Evolutionary conservation across 1,140 invertebrate species (phyloP).

Genomic region (Drosophila triauraria): DNA sequence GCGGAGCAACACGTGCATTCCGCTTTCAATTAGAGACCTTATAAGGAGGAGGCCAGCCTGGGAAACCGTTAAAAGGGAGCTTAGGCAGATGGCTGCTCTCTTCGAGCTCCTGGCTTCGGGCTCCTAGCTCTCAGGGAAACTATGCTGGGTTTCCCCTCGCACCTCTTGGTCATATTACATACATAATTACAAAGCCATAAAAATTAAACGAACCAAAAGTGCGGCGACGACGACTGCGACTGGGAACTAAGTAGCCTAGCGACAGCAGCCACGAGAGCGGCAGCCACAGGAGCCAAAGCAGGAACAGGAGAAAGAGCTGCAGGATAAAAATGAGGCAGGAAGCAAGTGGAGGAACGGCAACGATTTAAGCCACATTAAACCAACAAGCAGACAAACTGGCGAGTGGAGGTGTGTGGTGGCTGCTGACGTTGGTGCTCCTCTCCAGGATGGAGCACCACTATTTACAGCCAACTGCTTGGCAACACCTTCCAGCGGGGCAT

Average conservation of each 20-base stretch:
- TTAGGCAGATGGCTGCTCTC: constrained; percentile 22
- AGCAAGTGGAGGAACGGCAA: constrained; percentile 39
- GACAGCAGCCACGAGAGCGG: constrained; percentile 49
- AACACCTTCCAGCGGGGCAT: constrained; percentile 47
- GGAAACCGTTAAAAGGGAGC: constrained; percentile 35
- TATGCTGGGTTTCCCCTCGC: constrained; percentile 5
- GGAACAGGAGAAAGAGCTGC: constrained; percentile 1
- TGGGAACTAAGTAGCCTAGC: constrained; percentile 71
- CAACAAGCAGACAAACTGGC: constrained; percentile 63
- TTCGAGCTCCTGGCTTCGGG: not conserved
- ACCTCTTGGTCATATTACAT: constrained; percentile 49
- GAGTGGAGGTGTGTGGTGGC: not conserved
- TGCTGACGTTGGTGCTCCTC: not conserved
- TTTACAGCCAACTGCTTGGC: constrained; percentile 59
- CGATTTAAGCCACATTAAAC: constrained; percentile 74
- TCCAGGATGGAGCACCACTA: constrained; percentile 15
- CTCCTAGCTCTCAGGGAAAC: constrained; percentile 14
- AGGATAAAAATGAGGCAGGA: constrained; percentile 34
- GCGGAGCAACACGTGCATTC: constrained; percentile 61
- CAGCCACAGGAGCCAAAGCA: not conserved
- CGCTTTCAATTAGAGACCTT: constrained; percentile 56
- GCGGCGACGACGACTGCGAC: constrained; percentile 39
- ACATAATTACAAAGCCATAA: constrained; percentile 73
- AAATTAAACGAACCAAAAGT: constrained; percentile 64
- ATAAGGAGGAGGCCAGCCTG: constrained; percentile 42